Percentiles rank a stretch among this genome's conserved stretches.
These are phyloP conservation scores for Meiosimyza platycephala DNA, from an alignment of 2,888 invertebrate species.

Conservation along the genomic window DNA sequence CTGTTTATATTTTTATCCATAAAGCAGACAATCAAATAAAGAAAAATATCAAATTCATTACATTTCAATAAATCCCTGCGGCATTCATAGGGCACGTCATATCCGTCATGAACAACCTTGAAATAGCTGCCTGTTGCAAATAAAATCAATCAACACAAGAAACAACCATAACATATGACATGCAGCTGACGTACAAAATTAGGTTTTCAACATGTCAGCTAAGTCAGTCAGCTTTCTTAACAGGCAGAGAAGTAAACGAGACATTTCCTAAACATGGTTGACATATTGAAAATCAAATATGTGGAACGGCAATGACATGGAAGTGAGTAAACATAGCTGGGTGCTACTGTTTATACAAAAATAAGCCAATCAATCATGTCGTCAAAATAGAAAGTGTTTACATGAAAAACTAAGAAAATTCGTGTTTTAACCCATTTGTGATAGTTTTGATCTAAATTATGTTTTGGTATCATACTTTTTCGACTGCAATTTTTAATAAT, in stretches of 20 bases:
- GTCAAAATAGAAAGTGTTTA: background rate
- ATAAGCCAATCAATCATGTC: conserved; percentile 15
- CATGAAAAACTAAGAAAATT: background rate
- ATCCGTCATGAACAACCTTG: background rate
- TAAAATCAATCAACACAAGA: background rate
- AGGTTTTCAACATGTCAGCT: no score
- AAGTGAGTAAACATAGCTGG: background rate
- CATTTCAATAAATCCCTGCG: background rate
- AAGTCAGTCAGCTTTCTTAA: no score
- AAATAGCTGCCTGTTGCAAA: background rate
- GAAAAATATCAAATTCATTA: background rate
- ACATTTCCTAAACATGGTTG: conserved; percentile 3
- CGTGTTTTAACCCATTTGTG: no score
- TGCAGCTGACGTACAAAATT: no score
- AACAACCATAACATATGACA: background rate
- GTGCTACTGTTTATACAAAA: background rate
- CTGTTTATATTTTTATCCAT: no score
- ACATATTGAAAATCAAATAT: background rate
- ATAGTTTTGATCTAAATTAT: no score
- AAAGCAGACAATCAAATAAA: background rate
- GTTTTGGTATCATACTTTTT: no score
- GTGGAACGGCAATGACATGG: background rate
- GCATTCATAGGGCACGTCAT: no score
- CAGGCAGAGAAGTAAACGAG: background rate
- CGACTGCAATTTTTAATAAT: no score